Evolutionary conservation across 2,888 invertebrate species (phyloP), one percentile per base, ranked within the genome.

Genomic region (Orgyia antiqua): DNA sequence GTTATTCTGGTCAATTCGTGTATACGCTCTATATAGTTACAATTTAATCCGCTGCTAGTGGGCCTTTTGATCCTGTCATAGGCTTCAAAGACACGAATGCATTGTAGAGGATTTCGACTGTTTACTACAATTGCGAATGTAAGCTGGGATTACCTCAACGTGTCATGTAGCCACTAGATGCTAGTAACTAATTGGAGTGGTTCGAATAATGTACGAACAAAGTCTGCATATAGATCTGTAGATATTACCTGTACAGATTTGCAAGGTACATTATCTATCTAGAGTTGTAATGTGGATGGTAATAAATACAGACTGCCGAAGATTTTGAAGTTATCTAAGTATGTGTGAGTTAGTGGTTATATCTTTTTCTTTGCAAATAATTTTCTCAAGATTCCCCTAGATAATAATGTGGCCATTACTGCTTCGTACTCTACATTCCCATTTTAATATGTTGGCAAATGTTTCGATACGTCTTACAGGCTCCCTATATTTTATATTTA

Each of bases 71-170:
- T 84, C 83, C 83, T 64, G 66, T 68, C 73, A 74, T 68, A 79
- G 78, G 75, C 75, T 68, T 73, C 75, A 72, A 78, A 76, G 76
- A 77, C 82, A 80, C 79, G 83, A 59, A 67, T 68, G 55, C 62
- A 64, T 63, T 69, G 74, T 65, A 50, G 63, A 58, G 69, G 68
- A 69, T 68, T 70, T 67, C 59, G 50, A 60, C 66, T 73, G 71
- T 73, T 74, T 68, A 73, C 71, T 63, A 54, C 66, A 59, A 69
- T 63, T 61, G 58, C 58, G 58, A 59, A 46, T 65, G 73, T 80
- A 79, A 80, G 68, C 78, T 44, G 21, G 68, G 78, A 78, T 79
- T 73, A 74, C 52, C 57, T 56, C 57, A 52, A 63, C 71, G 73
- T 78, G 77, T 76, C 71, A 67, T 73, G 67, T 67, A 68, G 72